phyloP scores from a whole-genome alignment of 2,113 vertebrate species.

The Centropus unirufus region DNA sequence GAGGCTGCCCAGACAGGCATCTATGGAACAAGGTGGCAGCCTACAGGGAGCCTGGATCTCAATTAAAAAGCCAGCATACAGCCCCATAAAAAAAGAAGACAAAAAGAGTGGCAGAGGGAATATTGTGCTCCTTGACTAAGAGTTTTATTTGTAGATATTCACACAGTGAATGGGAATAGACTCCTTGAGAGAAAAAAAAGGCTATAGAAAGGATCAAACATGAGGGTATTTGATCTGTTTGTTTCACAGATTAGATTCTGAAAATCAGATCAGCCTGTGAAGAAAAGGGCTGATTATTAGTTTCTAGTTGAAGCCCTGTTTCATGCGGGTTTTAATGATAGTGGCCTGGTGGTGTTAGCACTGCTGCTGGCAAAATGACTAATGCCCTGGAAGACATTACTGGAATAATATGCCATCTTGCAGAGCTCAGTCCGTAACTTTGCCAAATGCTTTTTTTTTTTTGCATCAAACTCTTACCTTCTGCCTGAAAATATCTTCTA shows the following conservation, averaged over 20 bases:
- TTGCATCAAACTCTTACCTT: neutral
- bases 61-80: neutral
- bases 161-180: neutral
- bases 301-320: neutral
- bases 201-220: neutral
- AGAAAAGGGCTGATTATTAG: neutral
- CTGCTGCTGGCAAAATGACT: constrained; percentile 9
- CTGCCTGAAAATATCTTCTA: neutral
- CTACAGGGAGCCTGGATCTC: neutral
- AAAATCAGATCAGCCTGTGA: neutral
- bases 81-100: neutral
- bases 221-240: neutral
- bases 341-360: neutral
- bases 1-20: neutral
- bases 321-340: neutral
- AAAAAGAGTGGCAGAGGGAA: neutral
- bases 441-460: neutral
- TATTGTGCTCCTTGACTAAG: neutral
- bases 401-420: neutral
- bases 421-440: neutral
- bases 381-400: neutral
- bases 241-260: neutral
- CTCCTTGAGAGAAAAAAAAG: neutral
- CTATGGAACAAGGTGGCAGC: neutral
- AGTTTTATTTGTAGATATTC: neutral